A percentile compares a stretch with the other conserved stretches of the same genome.
Evolutionary conservation across 2,888 invertebrate genomes (phyloP).

Genomic region (Pristionchus mayeri): DNA sequence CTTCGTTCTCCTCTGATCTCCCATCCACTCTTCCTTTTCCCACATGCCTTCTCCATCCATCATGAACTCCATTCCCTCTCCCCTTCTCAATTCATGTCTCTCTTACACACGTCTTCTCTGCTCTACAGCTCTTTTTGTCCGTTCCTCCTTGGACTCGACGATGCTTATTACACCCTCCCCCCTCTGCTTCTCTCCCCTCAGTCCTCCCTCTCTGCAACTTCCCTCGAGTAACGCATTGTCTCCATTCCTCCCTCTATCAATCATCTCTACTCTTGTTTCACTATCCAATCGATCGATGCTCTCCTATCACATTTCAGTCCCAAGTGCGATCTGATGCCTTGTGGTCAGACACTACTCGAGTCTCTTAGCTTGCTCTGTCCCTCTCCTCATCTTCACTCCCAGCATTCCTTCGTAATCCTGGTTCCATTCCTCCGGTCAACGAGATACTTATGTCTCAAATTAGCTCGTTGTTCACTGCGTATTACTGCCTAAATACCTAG

Average conservation of each 20-base stretch:
- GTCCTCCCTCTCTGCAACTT: not conserved
- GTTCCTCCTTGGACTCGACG: conserved; percentile 27
- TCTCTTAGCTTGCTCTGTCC: not conserved
- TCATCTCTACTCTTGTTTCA: not conserved
- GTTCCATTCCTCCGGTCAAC: not conserved
- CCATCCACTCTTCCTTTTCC: not conserved
- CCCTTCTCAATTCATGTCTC: not conserved
- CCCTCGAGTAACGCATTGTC: not conserved
- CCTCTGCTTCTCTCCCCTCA: not conserved
- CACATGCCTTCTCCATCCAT: not conserved
- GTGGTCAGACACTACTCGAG: conserved; percentile 31
- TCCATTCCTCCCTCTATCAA: not conserved
- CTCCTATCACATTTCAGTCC: not conserved
- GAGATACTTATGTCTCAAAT: conserved; percentile 7
- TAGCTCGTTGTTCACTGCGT: not conserved
- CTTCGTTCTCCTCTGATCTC: not conserved
- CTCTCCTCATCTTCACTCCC: not conserved
- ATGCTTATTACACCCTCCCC: conserved; percentile 12
- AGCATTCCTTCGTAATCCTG: not conserved
- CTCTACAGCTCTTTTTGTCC: conserved; percentile 28
- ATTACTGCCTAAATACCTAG: conserved; percentile 38
- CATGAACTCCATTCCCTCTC: not conserved
- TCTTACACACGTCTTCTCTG: conserved; percentile 2
- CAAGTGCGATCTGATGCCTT: not conserved
- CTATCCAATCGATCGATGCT: not conserved